Evolutionary conservation across 2,797 vertebrate species (phyloP), one percentile per base, ranked within the genome.

Genomic region (Trachops cirrhosus): DNA sequence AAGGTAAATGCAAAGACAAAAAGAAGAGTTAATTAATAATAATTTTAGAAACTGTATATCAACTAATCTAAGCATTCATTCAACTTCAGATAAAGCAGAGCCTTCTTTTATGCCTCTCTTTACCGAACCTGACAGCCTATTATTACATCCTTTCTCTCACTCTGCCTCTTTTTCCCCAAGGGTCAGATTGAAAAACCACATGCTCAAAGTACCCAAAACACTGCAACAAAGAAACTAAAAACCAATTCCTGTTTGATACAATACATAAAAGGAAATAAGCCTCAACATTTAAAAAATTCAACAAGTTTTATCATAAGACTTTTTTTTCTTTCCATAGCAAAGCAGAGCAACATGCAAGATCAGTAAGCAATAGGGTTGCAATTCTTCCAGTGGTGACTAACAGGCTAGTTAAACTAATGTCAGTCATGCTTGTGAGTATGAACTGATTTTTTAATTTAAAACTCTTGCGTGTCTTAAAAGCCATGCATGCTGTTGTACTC

Each of bases 1-100:
- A 98, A 99, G 97, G 98, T 98, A 98, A 99, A 99, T 98, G 98
- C 97, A 98, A 98, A 99, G 98, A 98, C 97, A 98, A 97, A 98
- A 97, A 98, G 95, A 98, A 98, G 89, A 97, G 91, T 97, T 97
- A 93, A 97, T 99, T 98, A 98, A 98, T 97, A 97, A 98, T 95
- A 88, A 89, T 83, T 41, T 88, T 78, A 62, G 83, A 96, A 93
- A 79, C 19, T 67, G 44, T 37, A 41, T 77, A 91, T 86, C 9
- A 84, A 83, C 34, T 29, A 62, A 89, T 62, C 11, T 64, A 92
- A 92, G 32, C 50, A 87, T n/a, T 71, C 15, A 50, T 39, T 92
- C 62, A 83, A n/a, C 44, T 78, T 84, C 79, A 88, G 54, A 87
- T 59, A 77, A 93, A 79, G 44, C 37, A 37, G 12, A 93, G 52